phyloP scores from a whole-genome alignment of 2,113 vertebrate genomes.

The Stegostoma tigrinum region DNA sequence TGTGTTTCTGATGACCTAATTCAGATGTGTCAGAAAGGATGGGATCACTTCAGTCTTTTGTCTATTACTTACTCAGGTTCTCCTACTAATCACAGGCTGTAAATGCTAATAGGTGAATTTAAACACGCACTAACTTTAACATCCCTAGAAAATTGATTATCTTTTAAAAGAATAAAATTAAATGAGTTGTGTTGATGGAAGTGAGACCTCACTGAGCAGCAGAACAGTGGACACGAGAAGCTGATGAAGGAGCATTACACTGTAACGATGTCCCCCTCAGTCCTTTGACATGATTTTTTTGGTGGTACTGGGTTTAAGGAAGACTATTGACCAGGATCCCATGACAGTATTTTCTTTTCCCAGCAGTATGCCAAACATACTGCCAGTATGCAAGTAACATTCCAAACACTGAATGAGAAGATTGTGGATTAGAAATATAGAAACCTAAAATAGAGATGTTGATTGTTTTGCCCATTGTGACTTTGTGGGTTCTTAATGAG shows the following conservation, averaged over 20 bases:
- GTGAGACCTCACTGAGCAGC: not conserved
- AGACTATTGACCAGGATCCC: not conserved
- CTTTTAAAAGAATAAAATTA: constrained; percentile 11
- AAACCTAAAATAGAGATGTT: not conserved
- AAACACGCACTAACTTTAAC: not conserved
- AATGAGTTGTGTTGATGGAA: not conserved
- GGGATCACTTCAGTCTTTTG: not conserved
- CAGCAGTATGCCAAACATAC: not conserved
- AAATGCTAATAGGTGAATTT: not conserved
- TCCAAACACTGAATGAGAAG: not conserved
- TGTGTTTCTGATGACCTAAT: constrained; percentile 11
- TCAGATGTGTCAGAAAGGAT: not conserved
- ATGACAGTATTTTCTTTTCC: not conserved
- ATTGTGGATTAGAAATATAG: not conserved
- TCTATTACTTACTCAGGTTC: not conserved
- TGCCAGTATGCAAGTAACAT: not conserved
- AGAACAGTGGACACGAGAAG: not conserved
- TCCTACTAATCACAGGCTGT: not conserved
- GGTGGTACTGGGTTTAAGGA: not conserved
- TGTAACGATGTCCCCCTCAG: not conserved
- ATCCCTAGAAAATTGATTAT: not conserved
- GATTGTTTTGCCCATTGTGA: not conserved
- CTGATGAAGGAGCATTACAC: not conserved
- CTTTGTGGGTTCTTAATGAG: not conserved
- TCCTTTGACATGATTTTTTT: not conserved